These are phyloP conservation scores for Cyprinodon tularosa DNA, from an alignment of 2,113 vertebrate species.

Conservation along the genomic window DNA sequence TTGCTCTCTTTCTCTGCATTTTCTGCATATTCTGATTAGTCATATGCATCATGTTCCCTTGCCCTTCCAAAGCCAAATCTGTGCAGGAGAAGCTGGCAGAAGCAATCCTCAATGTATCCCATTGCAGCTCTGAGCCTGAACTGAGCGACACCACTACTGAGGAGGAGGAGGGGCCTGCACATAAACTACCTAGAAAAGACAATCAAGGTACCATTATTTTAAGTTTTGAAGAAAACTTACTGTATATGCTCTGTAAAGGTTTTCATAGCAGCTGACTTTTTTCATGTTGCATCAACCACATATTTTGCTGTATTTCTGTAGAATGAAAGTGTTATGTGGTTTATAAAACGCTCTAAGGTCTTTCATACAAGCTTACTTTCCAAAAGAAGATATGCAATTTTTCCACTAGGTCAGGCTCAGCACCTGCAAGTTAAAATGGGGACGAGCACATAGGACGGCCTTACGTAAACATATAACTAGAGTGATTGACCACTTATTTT, in stretches of 20 bases:
- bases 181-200: conserved; percentile 31
- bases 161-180: conserved; percentile 65
- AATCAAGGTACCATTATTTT: conserved; percentile 42
- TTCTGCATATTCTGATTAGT: background rate
- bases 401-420: too few relatives aligned
- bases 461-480: too few relatives aligned
- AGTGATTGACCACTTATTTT: too few relatives aligned
- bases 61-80: conserved; percentile 75
- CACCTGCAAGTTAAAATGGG: too few relatives aligned
- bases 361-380: too few relatives aligned
- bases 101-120: conserved; percentile 61
- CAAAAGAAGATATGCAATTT: too few relatives aligned
- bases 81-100: conserved; percentile 82
- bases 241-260: background rate
- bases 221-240: background rate
- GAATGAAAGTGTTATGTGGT: too few relatives aligned
- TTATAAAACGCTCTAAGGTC: too few relatives aligned
- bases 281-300: background rate
- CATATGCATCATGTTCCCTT: conserved; percentile 44
- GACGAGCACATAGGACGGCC: too few relatives aligned
- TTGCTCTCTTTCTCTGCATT: conserved; percentile 1
- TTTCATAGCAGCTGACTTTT: background rate
- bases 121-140: conserved; percentile 72
- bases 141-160: conserved; percentile 74
- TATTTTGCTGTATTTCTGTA: background rate